Base-by-base conservation (phyloP, 1,140 invertebrate species). In the Telenomus remus region DNA sequence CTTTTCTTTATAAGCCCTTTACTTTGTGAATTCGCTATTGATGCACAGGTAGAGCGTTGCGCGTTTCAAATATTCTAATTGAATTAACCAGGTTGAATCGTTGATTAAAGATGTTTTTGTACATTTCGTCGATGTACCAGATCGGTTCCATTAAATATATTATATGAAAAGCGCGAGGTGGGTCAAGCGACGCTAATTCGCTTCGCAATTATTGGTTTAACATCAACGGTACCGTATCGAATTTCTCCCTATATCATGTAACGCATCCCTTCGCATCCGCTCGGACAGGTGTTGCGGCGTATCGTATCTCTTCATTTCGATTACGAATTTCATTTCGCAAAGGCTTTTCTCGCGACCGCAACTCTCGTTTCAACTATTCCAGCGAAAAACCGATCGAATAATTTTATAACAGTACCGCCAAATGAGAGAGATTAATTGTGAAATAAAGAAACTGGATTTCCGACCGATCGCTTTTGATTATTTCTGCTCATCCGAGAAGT, bases 191-290 rank as follows among this genome's bases (percentile, higher is more conserved):
- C n/a, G 15, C 56, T 69, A 61, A 60, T 60, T 42, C 44, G 51
- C 13, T 50, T 56, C 14, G 42, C 66, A 55, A 68, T 75, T 57
- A 75, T 68, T 68, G 71, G 64, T 63, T 75, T 53, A 75, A 46
- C 50, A 68, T 63, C 71, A 44, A 57, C 42, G n/a, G 48, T 14
- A 37, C 63, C 44, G 57, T 68, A 68, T 75, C 56, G 56, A 43
- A 53, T 66, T 59, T 27, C 61, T 44, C 8, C 50, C 63, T 35
- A 33, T 61, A 61, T 65, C 44, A 56, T 66, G 54, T 68, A 51
- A 55, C 71, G 64, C 56, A 39, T 60, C 15, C 37, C 44, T 54
- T 48, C 33, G 27, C 11, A 44, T 59, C 35, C 50, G 33, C 12
- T n/a, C 12, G 56, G 64, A 63, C 71, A 68, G 61, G 71, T 66